Evolutionary conservation across 2,113 vertebrate species (phyloP).

Genomic region (Gallinago paraguaiae): DNA sequence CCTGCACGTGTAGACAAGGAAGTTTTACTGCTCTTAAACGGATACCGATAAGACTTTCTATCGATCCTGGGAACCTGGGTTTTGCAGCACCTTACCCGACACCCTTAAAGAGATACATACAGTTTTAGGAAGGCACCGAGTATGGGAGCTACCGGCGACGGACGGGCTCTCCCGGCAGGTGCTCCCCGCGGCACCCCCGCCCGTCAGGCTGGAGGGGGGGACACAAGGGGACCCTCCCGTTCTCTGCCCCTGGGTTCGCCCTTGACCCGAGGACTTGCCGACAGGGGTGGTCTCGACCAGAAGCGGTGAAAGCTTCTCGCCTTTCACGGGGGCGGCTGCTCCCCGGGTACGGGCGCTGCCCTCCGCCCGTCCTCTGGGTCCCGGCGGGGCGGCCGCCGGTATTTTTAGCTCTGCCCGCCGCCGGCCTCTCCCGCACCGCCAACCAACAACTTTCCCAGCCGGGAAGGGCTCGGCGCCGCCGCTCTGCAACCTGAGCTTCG

Average conservation of each 20-base stretch:
- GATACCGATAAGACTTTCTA: not conserved
- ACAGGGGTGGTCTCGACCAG: fast-evolving
- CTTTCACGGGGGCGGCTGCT: not conserved
- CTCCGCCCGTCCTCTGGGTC: not conserved
- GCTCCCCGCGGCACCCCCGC: not conserved
- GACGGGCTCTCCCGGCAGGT: not conserved
- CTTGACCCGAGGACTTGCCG: not conserved
- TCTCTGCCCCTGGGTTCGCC: fast-evolving
- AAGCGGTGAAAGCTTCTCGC: not conserved
- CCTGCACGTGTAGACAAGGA: fast-evolving
- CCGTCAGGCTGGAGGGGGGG: not conserved
- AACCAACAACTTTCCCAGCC: not conserved
- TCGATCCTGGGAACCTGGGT: fast-evolving
- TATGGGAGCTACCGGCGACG: not conserved
- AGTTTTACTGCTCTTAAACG: not conserved
- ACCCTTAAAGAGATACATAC: not conserved
- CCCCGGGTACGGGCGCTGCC: not conserved
- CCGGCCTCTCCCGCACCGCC: not conserved
- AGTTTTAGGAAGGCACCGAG: too few species aligned
- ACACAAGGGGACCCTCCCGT: not conserved
- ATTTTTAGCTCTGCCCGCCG: not conserved
- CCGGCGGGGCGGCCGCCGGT: not conserved
- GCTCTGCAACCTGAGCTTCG: not conserved
- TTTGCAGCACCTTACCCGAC: too few species aligned
- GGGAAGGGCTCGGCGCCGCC: not conserved